Base-by-base conservation (phyloP, 2,113 vertebrate species). In the Zeus faber region DNA sequence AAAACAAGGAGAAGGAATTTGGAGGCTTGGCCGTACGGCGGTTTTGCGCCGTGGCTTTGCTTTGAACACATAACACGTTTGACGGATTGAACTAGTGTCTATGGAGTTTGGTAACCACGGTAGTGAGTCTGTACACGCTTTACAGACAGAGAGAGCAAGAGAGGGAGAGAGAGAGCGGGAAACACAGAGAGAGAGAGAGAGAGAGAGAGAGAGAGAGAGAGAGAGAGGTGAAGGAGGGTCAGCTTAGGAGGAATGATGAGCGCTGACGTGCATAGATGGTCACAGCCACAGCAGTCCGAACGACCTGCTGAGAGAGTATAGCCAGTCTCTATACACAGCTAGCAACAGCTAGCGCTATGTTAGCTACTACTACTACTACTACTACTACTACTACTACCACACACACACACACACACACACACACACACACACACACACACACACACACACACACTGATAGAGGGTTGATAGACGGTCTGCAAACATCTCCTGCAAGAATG, bases 291-390 rank as follows among this genome's bases (percentile, higher is more conserved):
- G 76, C 83, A 87, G 85, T 76, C 67, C 13, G 59, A 58, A 74
- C 62, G 73, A 75, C 79, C 79, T 76, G 79, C 80, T 85, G 83
- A 74, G 80, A 86, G 74, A 75, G 79, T 76, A 82, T 77, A 82
- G 80, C 78, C 40, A 44, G 65, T 76, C 62, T 76, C 83, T 82
- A 79, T 66, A 62, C 49, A 63, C 61, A 57, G 24, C 62, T 33
- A 55, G 48, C 61, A 70, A 67, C 82, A 63, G 39, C 68, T 63
- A 71, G 41, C 40, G 49, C 62, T 54, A 67, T 43, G 9, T 40
- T 53, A 67, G 63, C 62, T 53, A n/a, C n/a, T n/a, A n/a, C n/a
- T n/a, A n/a, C n/a, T n/a, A n/a, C n/a, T n/a, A n/a, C n/a, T n/a
- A n/a, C n/a, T n/a, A n/a, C n/a, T n/a, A n/a, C n/a, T n/a, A n/a